Evolutionary conservation across 2,113 vertebrate genomes (phyloP), one percentile per base, ranked within the genome.

Genomic region (Erinaceus europaeus): DNA sequence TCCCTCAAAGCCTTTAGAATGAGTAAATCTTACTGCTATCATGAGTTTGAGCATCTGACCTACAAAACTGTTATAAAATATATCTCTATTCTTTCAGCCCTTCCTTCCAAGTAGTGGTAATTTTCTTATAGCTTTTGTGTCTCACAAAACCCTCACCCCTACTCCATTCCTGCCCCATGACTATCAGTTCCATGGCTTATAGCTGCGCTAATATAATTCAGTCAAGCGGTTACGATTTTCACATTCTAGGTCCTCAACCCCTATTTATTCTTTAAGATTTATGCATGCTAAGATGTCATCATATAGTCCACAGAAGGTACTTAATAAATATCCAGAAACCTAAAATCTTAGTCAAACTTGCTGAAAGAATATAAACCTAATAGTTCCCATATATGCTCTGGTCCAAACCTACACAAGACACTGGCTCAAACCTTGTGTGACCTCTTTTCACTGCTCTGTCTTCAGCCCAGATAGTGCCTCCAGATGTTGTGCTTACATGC

Each of bases 401-500:
- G 77, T 15, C 32, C 1, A 6, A n/a, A 9, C 2, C 72, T 25
- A n/a, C 17, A 10, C 4, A 21, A 52, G 44, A 4, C 36, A 23
- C 34, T 52, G 23, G 32, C 42, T 36, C 10, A 67, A 32, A 75
- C 6, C 18, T 52, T 55, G 42, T n/a, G 0, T 0, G 15, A 36
- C 2, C 40, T 4, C 18, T 80, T 85, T 75, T 42, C 6, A 29
- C 0, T 0, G 0, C 21, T 20, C 68, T 61, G 55, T 42, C 12
- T 78, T 46, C 0, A 0, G 52, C 86, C 73, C 44, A 25, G 76
- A 23, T 73, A 0, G 0, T 0, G 1, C 52, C 0, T 1, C 68
- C 65, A 77, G 65, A 27, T n/a, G 9, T 21, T 68, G 84, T 89
- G 74, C 73, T 88, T 88, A 85, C 86, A 76, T 40, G 68, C 10